Base-by-base conservation (phyloP, 2,888 invertebrate species). In the Sphecodes monilicornis region DNA sequence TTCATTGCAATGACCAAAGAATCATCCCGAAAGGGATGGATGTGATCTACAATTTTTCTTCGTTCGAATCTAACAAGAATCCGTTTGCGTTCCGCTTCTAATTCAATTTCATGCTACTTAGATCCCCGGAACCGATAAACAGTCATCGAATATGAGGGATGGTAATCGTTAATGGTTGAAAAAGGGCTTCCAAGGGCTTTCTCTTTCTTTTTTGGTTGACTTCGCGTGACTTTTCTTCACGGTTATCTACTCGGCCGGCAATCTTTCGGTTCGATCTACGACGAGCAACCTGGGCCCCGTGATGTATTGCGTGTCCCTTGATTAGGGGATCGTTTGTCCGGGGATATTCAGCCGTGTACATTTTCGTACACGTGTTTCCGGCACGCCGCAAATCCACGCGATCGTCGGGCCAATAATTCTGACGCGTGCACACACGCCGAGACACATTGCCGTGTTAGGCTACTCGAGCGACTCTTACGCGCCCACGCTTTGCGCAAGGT, bases 281-380 rank as follows among this genome's bases (percentile, higher is more conserved):
- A 89, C 91, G 92, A 92, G 90, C 90, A 81, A 83, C 79, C 85
- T 71, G 90, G 57, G 13, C 93, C 22, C 18, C 29, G 50, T 50
- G 91, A 93, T 92, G 92, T 93, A 93, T 94, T 91, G 93, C 93
- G 91, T 92, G 92, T 89, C 91, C 57, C 89, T 91, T 93, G 92
- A 93, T 94, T 93, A 92, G 91, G 91, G 91, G 16, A 29, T 76
- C 70, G 79, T 73, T 66, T 70, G 29, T 70, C 57, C 32, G 16
- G 29, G 29, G 64, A 29, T 29, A 64, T 29, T 1, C 64, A 29
- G 29, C 29, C 64, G 29, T 32, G 16, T 18, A 32, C 64, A 18
- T 70, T 75, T 50, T 29, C 29, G 41, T 26, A 26, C 73, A 72
- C 54, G 43, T 43, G 72, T 72, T 66, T 41, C 64, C 29, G 18